Conservation (phyloP, 2,113 vertebrate species). For the Antigone vipio region DNA sequence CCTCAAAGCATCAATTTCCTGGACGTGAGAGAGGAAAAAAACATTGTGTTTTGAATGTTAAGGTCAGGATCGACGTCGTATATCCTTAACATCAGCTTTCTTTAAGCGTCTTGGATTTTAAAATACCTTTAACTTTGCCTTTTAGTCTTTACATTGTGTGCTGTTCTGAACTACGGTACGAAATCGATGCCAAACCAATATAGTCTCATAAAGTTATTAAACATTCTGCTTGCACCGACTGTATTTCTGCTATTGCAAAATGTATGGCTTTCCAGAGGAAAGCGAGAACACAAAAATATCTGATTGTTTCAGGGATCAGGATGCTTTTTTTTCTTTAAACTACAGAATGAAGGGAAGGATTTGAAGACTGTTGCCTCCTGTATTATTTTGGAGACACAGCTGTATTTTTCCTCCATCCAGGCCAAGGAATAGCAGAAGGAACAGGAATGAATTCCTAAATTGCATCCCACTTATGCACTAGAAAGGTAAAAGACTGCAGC, state of each 20-base stretch:
- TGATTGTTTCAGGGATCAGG: background rate
- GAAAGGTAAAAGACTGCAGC: background rate
- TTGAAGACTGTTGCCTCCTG: background rate
- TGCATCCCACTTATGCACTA: background rate
- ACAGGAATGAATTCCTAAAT: background rate
- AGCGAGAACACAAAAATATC: background rate
- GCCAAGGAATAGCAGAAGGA: background rate
- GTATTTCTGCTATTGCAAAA: background rate
- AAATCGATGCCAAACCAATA: background rate
- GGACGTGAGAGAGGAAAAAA: background rate
- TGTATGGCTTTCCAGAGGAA: background rate
- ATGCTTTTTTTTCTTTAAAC: background rate
- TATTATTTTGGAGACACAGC: background rate
- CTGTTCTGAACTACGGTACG: background rate
- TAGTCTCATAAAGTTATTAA: background rate
- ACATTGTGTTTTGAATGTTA: background rate
- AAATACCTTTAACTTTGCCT: background rate
- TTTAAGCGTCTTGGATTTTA: background rate
- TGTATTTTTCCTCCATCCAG: background rate
- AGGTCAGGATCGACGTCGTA: background rate
- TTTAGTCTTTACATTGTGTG: background rate
- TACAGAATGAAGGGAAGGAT: background rate
- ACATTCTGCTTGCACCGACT: background rate
- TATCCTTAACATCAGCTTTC: background rate
- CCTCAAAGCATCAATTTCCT: conserved; percentile 17